phyloP scores from a whole-genome alignment of 2,113 vertebrate species.

The Cettia cetti region DNA sequence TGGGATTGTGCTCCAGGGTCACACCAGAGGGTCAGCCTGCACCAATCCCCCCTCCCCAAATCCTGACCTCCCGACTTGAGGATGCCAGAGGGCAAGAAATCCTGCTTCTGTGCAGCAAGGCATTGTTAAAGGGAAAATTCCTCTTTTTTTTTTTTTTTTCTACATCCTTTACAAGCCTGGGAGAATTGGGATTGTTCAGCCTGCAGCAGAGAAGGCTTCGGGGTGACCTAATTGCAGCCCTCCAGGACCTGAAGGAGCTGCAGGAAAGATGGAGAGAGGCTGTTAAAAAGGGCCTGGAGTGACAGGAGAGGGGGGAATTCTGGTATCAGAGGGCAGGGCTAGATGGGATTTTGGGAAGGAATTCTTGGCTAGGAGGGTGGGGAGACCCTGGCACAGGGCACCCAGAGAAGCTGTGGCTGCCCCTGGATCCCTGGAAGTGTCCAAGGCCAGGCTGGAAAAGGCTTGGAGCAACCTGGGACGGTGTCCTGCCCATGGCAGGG shows the following conservation, averaged over 20 bases:
- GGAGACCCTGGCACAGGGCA: background rate
- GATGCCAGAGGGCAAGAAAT: conserved; percentile 14
- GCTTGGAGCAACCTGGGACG: background rate
- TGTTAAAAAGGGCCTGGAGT: background rate
- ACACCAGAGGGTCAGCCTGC: background rate
- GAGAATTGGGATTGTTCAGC: background rate
- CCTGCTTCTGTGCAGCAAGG: background rate
- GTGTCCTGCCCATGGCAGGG: background rate
- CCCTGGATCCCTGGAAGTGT: background rate
- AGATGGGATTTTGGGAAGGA: background rate
- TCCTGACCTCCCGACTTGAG: background rate
- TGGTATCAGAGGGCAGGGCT: background rate
- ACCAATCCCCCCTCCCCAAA: background rate
- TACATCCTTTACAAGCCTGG: background rate
- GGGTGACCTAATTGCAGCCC: background rate
- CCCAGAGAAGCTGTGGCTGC: background rate
- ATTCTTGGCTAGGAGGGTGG: fast-evolving
- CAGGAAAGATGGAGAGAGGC: background rate
- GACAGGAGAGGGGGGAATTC: background rate
- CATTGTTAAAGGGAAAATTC: background rate
- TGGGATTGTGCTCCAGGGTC: background rate
- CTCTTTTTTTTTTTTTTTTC: background rate
- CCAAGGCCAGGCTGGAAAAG: background rate
- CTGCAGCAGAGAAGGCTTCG: background rate
- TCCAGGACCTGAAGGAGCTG: background rate